Evolutionary conservation across 2,888 invertebrate genomes (phyloP), one percentile per base, ranked within the genome.

Genomic region (Athalia rosae): DNA sequence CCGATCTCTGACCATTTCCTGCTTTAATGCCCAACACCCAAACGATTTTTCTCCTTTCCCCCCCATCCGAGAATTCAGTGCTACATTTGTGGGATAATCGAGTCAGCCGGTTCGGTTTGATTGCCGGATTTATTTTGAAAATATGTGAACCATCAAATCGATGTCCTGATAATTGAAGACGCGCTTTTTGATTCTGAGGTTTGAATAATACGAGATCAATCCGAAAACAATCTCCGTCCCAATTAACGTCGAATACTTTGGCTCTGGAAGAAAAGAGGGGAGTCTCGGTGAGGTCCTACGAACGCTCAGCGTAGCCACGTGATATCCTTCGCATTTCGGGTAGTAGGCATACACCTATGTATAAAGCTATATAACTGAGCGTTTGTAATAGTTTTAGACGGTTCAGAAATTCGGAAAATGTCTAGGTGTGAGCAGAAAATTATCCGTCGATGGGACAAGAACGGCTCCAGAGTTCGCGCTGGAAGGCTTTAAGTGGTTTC

Each of bases 401-500:
- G 74, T 59, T 74, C 61, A 74, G 62, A 74, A 74, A 74, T 74
- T 62, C 61, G 50, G 74, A 74, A 62, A 74, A 74, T 74, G 47
- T 74, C 61, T 74, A 9, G 59, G 48, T 59, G 62, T 50, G 61
- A 62, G 74, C 43, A 47, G 59, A 74, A 74, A 74, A 74, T 74
- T 74, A 71, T 74, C 74, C 59, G 48, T 47, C 56, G 71, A 71
- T 56, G 71, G 56, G 71, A 71, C 56, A 58, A 58, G 71, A 71
- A 56, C 56, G 56, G 71, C 56, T 53, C 41, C 45, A 13, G 56
- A 71, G 71, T 45, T 58, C 71, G 41, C 8, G 41, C 8, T 47
- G 71, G 58, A 59, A 71, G 58, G 62, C 59, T 74, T 62, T 62
- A 62, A 74, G 74, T 74, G 74, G 62, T 74, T 74, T 48, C 28